Conservation (phyloP, 2,797 vertebrate species). For the Lithobates sylvaticus region DNA sequence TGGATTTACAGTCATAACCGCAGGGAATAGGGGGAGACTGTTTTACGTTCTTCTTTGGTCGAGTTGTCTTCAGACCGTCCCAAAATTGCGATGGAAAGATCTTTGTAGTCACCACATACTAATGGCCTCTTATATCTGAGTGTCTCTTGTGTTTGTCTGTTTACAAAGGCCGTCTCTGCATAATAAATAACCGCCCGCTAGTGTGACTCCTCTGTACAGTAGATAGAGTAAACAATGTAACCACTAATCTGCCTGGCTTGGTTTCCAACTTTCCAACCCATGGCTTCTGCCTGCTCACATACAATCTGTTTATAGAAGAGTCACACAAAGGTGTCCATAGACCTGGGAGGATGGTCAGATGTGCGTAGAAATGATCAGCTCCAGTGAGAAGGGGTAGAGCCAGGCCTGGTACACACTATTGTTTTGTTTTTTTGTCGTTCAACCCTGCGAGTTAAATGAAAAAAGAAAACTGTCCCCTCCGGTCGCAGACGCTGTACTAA, state of each 20-base stretch:
- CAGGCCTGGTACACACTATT: no score
- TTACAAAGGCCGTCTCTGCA: background rate
- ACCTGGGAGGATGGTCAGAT: background rate
- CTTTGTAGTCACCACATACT: background rate
- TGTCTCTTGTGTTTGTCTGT: background rate
- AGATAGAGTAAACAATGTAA: background rate
- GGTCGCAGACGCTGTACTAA: no score
- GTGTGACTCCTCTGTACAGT: background rate
- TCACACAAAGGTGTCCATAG: background rate
- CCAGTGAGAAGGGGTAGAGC: background rate
- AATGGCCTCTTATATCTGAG: background rate
- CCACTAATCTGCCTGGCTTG: background rate
- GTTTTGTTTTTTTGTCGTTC: no score
- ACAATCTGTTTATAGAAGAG: background rate
- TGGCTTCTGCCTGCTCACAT: background rate
- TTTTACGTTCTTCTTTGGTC: background rate
- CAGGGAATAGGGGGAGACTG: background rate
- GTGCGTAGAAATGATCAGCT: no score
- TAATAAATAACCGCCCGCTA: background rate
- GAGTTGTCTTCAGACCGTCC: background rate
- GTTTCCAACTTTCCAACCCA: background rate
- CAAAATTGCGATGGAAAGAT: background rate
- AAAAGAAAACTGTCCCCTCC: no score
- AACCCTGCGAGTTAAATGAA: no score
- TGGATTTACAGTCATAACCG: background rate